phyloP scores from a whole-genome alignment of 2,113 vertebrate species.

The Perca fluviatilis region DNA sequence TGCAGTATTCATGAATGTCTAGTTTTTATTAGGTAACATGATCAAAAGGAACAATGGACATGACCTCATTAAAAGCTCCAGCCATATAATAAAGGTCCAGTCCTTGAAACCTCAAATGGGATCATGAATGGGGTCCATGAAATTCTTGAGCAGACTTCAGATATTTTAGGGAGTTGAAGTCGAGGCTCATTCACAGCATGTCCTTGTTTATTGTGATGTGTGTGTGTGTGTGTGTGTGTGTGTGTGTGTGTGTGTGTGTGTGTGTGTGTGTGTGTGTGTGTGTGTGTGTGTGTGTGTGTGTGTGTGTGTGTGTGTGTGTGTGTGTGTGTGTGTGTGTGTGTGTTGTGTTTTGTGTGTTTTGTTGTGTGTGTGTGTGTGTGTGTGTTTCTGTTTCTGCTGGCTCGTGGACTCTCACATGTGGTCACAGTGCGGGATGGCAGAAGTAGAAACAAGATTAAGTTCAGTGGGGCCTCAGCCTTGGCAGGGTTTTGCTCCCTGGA shows the following conservation, averaged over 20 bases:
- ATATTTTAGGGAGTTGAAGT: constrained; percentile 55
- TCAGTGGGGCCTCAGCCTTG: constrained; percentile 59
- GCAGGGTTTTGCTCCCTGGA: constrained; percentile 39
- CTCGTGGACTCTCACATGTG: constrained; percentile 49
- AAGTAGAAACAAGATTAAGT: constrained; percentile 63
- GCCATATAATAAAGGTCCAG: constrained; percentile 32
- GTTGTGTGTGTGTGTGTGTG: constrained; percentile 50
- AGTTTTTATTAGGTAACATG: constrained; percentile 36
- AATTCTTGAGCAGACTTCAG: constrained; percentile 59
- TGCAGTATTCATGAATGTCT: constrained; percentile 46
- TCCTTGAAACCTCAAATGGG: constrained; percentile 38
- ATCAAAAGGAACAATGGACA: constrained; percentile 60
- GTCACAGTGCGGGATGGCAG: constrained; percentile 63
- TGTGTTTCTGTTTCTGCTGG: constrained; percentile 64
- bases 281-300: no score
- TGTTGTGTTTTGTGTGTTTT: no score
- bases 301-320: no score
- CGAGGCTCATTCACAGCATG: constrained; percentile 59
- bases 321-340: no score
- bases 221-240: no score
- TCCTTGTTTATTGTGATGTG: constrained; percentile 58
- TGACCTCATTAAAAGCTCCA: constrained; percentile 27
- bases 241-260: no score
- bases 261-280: no score
- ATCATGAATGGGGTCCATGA: constrained; percentile 33